Evolutionary conservation across 2,888 invertebrate genomes (phyloP), one percentile per base, ranked within the genome.

Genomic region (Rhodophaea formosa): DNA sequence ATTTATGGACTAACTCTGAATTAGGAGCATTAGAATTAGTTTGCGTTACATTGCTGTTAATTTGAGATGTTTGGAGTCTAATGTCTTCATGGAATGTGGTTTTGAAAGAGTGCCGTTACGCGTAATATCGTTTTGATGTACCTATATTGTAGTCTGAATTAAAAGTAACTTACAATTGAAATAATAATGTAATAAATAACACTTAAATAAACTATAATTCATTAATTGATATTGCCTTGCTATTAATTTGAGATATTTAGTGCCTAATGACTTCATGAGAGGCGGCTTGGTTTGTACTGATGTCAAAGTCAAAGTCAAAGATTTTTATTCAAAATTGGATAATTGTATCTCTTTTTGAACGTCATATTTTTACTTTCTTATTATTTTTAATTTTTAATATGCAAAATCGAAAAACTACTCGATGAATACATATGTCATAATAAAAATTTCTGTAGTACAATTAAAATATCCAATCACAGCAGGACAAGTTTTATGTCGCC

Each of bases 1-100:
- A n/a, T n/a, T 53, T 42, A n/a, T n/a, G 42, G 35, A 53, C 23
- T 46, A 46, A 29, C 46, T 12, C 23, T 12, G 46, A 46, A 46
- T 46, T 46, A 46, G 46, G 29, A 46, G 46, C 29, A 23, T 46
- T 46, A 23, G 29, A 46, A 46, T 46, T 46, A 23, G 23, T 46
- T 46, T 29, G 23, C 10, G 39, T 39, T 39, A 39, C 39, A n/a
- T 39, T 39, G 23, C 10, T 6, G 23, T 12, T 46, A 46, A 46
- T 46, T 46, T 46, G 46, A 29, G 46, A 29, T 29, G 23, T 46
- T 46, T 6, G 46, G 46, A 15, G 14, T 1, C n/a, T 45, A 46
- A 46, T n/a, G 46, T 46, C 46, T 46, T 46, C n/a, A 46, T 46
- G 8, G 23, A n/a, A 23, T 5, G 39, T 3, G 39, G 39, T 3